Base-by-base conservation (phyloP, 30 jellyfish, hydroid and myxozoan genomes). In the Nemopilema nomurai region DNA sequence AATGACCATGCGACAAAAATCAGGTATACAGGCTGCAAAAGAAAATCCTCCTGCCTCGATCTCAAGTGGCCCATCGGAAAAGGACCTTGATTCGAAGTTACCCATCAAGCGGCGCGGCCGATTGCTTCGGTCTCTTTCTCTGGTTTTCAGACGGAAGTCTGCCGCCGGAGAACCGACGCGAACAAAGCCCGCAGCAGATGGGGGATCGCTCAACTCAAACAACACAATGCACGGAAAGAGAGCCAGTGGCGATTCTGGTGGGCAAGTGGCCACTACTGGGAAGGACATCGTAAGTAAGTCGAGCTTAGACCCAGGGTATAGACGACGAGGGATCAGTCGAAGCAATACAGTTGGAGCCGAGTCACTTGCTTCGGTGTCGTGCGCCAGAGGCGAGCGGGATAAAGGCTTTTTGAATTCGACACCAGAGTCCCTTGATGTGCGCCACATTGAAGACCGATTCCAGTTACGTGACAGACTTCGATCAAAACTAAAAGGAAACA, bases 331-430 rank as follows among this genome's bases (percentile, higher is more conserved):
- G 3, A 52, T 50, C 57, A 62, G 49, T 26, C 87, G 96, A 28
- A 87, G 96, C 28, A 77, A 71, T 50, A 87, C 96, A 4, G 73
- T 87, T 17, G 96, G 96, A 0, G 90, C 96, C 49, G 96, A 87
- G 33, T 71, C 86, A 21, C 29, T 87, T 28, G 76, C 91, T 22
- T 19, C 33, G n/a, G n/a, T n/a, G n/a, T n/a, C n/a, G 13, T 41
- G 57, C 57, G 13, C 57, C 6, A 41, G 57, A 41, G 13, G 13
- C 57, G 57, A 41, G 13, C 13, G 57, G 9, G 57, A 41, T 3
- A 41, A 41, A 13, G 57, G 57, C 57, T 13, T 41, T 3, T 41
- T 41, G 57, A 41, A 13, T 41, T 41, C 57, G 13, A 41, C 57
- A 41, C 57, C 57, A 41, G 57, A 41, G 13, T 6, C 57, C 57